phyloP scores from a whole-genome alignment of 2,888 invertebrate species.

The Uropetala carovei region DNA sequence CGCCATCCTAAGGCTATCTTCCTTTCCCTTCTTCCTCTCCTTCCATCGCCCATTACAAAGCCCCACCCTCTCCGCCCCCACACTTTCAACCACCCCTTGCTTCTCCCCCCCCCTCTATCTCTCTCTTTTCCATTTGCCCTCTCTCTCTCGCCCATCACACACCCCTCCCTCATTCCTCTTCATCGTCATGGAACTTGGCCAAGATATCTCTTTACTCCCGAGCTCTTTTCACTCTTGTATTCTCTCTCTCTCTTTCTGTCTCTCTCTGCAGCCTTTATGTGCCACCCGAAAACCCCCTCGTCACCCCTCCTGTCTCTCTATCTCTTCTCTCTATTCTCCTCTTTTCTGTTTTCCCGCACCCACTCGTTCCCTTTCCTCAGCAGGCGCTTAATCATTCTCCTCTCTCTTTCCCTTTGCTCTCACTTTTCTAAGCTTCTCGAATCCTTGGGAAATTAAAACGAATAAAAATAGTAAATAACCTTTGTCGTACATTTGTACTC shows the following conservation, averaged over 20 bases:
- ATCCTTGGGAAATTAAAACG: no score
- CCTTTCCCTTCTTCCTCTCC: no score
- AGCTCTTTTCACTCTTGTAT: neutral
- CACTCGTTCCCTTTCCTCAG: neutral
- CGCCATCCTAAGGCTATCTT: no score
- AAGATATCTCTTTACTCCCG: conserved; percentile 47
- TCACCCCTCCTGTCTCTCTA: neutral
- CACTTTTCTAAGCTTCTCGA: no score
- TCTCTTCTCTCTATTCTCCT: neutral
- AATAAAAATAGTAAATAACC: no score
- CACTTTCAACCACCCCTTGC: no score
- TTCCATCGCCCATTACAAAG: no score
- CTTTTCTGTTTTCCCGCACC: neutral
- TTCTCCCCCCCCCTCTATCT: no score
- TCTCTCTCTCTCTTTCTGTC: neutral
- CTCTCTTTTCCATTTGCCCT: no score
- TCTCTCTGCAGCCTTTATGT: conserved; percentile 12
- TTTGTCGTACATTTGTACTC: neutral
- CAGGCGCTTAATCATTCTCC: no score
- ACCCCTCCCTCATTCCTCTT: neutral
- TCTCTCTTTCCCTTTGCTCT: no score
- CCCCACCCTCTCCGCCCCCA: no score
- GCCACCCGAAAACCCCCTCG: neutral
- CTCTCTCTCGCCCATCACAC: neutral
- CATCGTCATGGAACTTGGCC: conserved; percentile 24